A percentile compares a stretch with the other conserved stretches of the same genome.
These are phyloP conservation scores for Leptatherina wallacei DNA, from an alignment of 2,797 vertebrate genomes.

Conservation along the genomic window DNA sequence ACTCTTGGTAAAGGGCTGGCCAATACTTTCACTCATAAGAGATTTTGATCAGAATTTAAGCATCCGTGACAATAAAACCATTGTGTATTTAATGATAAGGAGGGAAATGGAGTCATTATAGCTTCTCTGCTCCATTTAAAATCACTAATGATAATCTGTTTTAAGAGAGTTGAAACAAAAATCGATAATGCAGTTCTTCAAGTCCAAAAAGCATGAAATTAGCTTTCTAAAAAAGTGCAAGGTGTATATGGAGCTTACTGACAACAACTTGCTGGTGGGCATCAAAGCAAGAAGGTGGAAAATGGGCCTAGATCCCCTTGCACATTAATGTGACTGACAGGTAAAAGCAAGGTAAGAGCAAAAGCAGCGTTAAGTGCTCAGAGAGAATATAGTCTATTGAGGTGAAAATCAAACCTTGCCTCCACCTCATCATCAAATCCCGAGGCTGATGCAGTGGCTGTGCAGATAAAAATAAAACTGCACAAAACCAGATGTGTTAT, in stretches of 20 bases:
- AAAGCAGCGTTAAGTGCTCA: constrained; percentile 43
- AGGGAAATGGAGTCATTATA: constrained; percentile 7
- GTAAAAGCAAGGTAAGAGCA: constrained; percentile 60
- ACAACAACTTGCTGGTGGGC: constrained; percentile 60
- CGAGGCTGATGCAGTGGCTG: constrained; percentile 3
- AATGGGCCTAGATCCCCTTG: constrained; percentile 66
- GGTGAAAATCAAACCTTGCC: constrained; percentile 24
- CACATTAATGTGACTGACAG: constrained; percentile 74
- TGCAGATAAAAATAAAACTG: not conserved
- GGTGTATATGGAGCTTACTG: constrained; percentile 44
- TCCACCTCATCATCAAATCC: constrained; percentile 45
- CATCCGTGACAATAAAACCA: constrained; percentile 53
- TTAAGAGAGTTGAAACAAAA: constrained; percentile 72
- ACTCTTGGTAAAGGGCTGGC: constrained; percentile 29
- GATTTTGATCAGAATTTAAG: constrained; percentile 64
- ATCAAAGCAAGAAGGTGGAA: constrained; percentile 74
- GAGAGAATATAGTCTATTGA: constrained; percentile 32
- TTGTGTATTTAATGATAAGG: constrained; percentile 47
- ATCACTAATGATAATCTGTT: constrained; percentile 62
- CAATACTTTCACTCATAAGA: constrained; percentile 24
- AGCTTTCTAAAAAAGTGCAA: constrained; percentile 57
- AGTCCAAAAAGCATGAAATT: constrained; percentile 82
- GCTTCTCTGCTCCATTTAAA: constrained; percentile 31
- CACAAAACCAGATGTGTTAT: not conserved
- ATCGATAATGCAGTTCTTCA: constrained; percentile 73